A percentile compares a stretch with the other conserved stretches of the same genome.
Evolutionary conservation across 2,113 vertebrate species (phyloP).

Genomic region (Acrocephalus arundinaceus): DNA sequence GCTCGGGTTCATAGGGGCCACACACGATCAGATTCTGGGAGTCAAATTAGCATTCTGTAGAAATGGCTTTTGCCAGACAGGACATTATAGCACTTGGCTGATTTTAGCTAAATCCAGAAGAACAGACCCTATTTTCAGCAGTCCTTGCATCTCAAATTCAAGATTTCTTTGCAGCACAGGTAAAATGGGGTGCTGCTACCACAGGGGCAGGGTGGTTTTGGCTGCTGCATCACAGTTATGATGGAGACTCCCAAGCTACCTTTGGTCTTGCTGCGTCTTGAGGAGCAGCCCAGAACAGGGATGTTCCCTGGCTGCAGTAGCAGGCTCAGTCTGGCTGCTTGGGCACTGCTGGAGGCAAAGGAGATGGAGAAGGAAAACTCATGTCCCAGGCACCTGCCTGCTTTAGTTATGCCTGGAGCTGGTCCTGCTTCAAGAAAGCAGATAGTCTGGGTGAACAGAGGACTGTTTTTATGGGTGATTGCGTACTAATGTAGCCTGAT

Average conservation of each 20-base stretch:
- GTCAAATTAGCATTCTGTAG: neutral
- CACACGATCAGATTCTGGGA: rapidly evolving
- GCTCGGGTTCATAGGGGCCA: neutral
- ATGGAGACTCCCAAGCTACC: neutral
- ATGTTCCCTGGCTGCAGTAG: neutral
- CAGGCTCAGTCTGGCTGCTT: neutral
- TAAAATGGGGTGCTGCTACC: neutral
- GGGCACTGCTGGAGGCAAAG: neutral
- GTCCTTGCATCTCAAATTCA: neutral
- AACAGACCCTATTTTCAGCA: neutral
- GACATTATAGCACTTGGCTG: neutral
- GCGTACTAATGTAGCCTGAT: neutral
- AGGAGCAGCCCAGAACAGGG: neutral
- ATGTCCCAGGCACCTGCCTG: neutral
- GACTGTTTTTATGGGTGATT: neutral
- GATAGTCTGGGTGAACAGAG: neutral
- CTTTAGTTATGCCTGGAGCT: neutral
- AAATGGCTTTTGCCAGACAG: neutral
- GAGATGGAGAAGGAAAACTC: neutral
- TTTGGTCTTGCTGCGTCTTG: neutral
- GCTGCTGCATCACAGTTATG: neutral
- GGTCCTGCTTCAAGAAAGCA: neutral
- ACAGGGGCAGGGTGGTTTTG: neutral
- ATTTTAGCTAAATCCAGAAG: neutral
- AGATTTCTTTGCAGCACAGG: neutral